A percentile compares a stretch with the other conserved stretches of the same genome.
Evolutionary conservation across 2,113 vertebrate genomes (phyloP).

Genomic region (Albula glossodonta): DNA sequence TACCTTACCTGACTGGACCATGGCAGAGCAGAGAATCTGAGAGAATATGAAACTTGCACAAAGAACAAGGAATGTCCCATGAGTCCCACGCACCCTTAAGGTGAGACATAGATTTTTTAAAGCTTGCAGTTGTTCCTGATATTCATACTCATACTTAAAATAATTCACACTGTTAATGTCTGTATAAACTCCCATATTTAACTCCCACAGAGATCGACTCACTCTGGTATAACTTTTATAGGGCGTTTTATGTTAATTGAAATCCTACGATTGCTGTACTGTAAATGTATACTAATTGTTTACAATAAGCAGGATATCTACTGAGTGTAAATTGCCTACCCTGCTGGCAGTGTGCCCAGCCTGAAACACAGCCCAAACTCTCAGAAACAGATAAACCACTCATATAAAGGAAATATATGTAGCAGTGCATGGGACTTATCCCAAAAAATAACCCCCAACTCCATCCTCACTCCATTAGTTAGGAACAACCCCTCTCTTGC

Average conservation of each 20-base stretch:
- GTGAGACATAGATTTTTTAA: conserved; percentile 6
- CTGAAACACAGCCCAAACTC: background rate
- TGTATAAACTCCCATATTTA: background rate
- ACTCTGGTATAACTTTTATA: background rate
- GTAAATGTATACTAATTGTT: background rate
- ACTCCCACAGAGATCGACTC: background rate
- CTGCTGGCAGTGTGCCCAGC: no score
- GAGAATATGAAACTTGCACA: background rate
- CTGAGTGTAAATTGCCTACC: background rate
- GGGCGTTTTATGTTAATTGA: background rate
- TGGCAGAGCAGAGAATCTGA: background rate
- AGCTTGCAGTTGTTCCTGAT: background rate
- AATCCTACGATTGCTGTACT: background rate
- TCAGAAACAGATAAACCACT: background rate
- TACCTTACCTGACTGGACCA: background rate
- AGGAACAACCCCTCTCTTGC: no score
- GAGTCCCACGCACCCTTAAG: background rate
- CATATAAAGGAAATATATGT: background rate
- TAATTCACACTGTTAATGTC: background rate
- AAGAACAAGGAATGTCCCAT: background rate
- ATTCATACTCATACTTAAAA: conserved; percentile 3
- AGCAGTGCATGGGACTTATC: background rate
- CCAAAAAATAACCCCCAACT: no score
- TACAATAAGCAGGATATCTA: background rate
- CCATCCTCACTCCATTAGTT: no score